A percentile compares a stretch with the other conserved stretches of the same genome.
These are phyloP conservation scores for Solea solea DNA, from an alignment of 2,113 vertebrate genomes.

Conservation along the genomic window DNA sequence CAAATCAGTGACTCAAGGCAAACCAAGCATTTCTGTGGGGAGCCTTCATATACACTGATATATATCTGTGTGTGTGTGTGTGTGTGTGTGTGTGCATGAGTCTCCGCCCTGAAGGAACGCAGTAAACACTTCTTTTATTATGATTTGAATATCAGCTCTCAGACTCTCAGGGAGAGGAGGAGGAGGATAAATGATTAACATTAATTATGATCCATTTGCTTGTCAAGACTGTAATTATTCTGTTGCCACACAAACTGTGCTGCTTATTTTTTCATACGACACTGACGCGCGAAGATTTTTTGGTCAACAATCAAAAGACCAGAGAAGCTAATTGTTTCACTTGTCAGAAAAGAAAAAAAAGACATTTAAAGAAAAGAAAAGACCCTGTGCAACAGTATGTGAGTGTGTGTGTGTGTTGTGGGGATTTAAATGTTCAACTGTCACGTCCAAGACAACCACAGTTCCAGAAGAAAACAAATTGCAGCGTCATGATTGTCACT, in stretches of 20 bases:
- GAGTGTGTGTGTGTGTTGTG: neutral
- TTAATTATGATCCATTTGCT: constrained; percentile 87
- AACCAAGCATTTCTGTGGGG: neutral
- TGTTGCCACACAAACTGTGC: constrained; percentile 82
- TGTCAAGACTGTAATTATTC: constrained; percentile 85
- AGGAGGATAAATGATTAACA: constrained; percentile 82
- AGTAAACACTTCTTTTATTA: constrained; percentile 69
- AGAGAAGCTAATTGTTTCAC: constrained; percentile 47
- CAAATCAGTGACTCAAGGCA: constrained; percentile 8
- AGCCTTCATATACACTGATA: neutral
- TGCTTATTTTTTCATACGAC: constrained; percentile 54
- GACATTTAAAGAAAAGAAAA: neutral
- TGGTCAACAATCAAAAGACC: constrained; percentile 70
- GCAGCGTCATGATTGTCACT: neutral
- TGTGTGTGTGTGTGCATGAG: neutral
- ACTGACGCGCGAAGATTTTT: constrained; percentile 79
- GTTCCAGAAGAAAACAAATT: constrained; percentile 9
- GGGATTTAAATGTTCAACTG: constrained; percentile 13
- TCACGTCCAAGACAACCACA: constrained; percentile 12
- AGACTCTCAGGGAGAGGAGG: constrained; percentile 62
- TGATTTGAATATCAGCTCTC: constrained; percentile 72
- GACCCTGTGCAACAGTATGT: neutral
- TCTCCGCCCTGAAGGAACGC: constrained; percentile 42
- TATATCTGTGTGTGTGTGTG: constrained; percentile 1
- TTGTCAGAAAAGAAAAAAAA: constrained; percentile 24